Percentiles rank a stretch among this genome's conserved stretches.
These are phyloP conservation scores for Drosophila nigrodunni DNA, from an alignment of 1,140 invertebrate species.

Conservation along the genomic window DNA sequence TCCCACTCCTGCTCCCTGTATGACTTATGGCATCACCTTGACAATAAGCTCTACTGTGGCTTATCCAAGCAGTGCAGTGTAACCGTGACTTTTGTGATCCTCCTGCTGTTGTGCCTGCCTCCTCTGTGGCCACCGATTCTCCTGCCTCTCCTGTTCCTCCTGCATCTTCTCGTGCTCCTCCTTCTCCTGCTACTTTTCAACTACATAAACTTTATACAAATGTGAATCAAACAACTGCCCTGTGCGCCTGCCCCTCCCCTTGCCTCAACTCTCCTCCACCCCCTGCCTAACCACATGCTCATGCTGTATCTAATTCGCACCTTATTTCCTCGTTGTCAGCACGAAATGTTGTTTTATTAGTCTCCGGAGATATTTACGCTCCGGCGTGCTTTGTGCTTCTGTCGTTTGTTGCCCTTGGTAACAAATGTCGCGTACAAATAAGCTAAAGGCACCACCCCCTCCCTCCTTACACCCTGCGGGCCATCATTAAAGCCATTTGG, in stretches of 20 bases:
- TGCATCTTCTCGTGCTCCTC: neutral
- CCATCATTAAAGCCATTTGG: conserved; percentile 59
- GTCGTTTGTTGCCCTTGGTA: conserved; percentile 60
- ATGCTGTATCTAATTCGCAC: conserved; percentile 61
- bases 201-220: neutral
- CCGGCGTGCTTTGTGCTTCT: conserved; percentile 54
- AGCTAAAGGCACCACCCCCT: conserved; percentile 23
- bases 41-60: conserved; percentile 72
- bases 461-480: neutral
- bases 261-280: neutral
- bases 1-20: conserved; percentile 30
- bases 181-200: neutral
- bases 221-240: conserved; percentile 74
- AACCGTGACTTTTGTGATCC: neutral
- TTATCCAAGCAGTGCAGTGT: conserved; percentile 50
- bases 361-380: conserved; percentile 77
- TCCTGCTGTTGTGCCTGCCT: neutral
- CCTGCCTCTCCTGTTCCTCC: neutral
- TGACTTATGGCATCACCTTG: conserved; percentile 81
- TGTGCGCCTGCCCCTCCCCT: neutral
- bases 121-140: neutral
- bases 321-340: conserved; percentile 80
- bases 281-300: neutral
- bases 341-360: conserved; percentile 84
- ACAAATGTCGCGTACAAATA: conserved; percentile 56